These are phyloP conservation scores for Polypterus senegalus DNA, from an alignment of 2,113 vertebrate species.

Conservation along the genomic window DNA sequence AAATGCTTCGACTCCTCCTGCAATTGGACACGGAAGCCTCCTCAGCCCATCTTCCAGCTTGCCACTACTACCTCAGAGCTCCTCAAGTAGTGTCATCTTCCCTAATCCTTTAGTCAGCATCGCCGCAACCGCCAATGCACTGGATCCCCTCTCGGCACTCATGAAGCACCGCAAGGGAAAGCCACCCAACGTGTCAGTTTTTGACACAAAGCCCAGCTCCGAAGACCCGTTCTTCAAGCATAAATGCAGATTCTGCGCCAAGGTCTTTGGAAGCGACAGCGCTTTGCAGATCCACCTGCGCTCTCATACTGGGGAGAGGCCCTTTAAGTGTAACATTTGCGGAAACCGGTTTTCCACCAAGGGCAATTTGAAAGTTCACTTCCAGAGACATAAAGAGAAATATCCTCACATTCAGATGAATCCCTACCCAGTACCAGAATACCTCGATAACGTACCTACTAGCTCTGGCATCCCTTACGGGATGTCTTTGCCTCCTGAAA, in stretches of 20 bases:
- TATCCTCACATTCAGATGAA: slow-evolving; percentile 99
- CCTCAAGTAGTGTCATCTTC: slow-evolving; percentile 89
- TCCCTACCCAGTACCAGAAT: slow-evolving; percentile 95
- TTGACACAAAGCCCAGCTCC: slow-evolving; percentile 86
- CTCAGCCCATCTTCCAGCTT: slow-evolving; percentile 71
- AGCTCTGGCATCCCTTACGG: slow-evolving; percentile 95
- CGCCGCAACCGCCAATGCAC: slow-evolving; percentile 86
- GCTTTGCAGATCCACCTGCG: slow-evolving; percentile 96
- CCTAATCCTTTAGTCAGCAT: slow-evolving; percentile 95
- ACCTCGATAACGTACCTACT: slow-evolving; percentile 96
- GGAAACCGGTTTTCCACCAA: slow-evolving; percentile 98
- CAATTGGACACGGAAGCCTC: slow-evolving; percentile 64
- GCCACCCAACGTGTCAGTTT: slow-evolving; percentile 90
- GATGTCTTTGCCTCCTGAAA: slow-evolving; percentile 93
- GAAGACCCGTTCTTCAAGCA: slow-evolving; percentile 99
- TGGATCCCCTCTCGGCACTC: slow-evolving; percentile 90
- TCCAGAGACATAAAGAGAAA: slow-evolving; percentile 97
- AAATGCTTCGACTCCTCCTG: slow-evolving; percentile 64
- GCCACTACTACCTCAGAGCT: slow-evolving; percentile 92
- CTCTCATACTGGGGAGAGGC: slow-evolving; percentile 92
- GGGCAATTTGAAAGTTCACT: slow-evolving; percentile 96
- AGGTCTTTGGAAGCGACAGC: slow-evolving; percentile 97
- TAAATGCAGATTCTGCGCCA: slow-evolving; percentile 96
- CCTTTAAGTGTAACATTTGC: slow-evolving; percentile 97
- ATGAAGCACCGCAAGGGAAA: slow-evolving; percentile 98